Evolutionary conservation across 2,888 invertebrate species (phyloP), one percentile per base, ranked within the genome.

Genomic region (Eupithecia subfuscata): DNA sequence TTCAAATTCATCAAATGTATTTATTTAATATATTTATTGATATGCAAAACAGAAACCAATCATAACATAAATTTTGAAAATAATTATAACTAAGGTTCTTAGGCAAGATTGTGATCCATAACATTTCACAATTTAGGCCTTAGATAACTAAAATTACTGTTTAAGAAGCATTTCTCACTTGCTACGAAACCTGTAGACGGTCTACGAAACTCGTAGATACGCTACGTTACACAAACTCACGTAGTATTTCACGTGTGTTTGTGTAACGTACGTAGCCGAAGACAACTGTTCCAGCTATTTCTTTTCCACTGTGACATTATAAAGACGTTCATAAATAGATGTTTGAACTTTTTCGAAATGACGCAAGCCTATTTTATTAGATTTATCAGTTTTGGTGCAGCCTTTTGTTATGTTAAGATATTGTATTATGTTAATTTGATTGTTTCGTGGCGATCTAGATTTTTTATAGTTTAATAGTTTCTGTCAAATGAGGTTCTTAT

Each of bases 241-340:
- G 2, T 30, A n/a, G 25, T 30, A 63, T 16, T 30, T 3, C 30
- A 30, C 30, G 30, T 30, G 30, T 30, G 30, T 30, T 30, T 30
- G 1, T 30, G 30, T 30, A 30, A 30, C 30, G 30, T 30, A 30
- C 30, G 30, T 30, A 7, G 30, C 30, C 16, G 2, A 9, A 30
- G 16, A 30, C n/a, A 40, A n/a, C 37, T 40, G 56, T 40, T n/a
- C 43, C 25, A 77, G 77, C 72, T 68, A 34, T 70, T 69, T 37
- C 0, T 0, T 5, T 18, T 22, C 7, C 69, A 73, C 77, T 77
- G 70, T 73, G 64, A 1, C 65, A 69, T 52, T 75, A 81, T 81
- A 72, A 80, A 81, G 79, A 79, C 78, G 78, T 80, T 78, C 79
- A 69, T 79, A 81, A 71, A 80, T 78, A 71, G 77, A 77, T 52